Percentiles rank a stretch among this genome's conserved stretches.
Evolutionary conservation across 1,140 invertebrate genomes (phyloP).

Genomic region (Bilobella aurantiaca): DNA sequence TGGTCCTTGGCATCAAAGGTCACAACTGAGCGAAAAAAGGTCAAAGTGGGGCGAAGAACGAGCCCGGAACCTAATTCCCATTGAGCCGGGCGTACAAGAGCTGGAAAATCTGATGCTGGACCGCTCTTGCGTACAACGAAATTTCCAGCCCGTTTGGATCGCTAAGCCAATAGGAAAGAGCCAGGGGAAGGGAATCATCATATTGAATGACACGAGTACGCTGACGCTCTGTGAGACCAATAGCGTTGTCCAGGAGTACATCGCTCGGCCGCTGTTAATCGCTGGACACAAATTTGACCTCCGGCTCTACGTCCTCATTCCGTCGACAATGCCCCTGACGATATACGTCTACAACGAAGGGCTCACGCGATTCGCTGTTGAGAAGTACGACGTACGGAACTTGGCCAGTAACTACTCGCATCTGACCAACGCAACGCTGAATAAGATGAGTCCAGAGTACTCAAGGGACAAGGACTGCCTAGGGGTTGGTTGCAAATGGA

Average conservation of each 20-base stretch:
- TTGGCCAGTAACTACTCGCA: constrained; percentile 77
- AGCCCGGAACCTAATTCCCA: background rate
- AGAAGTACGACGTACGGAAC: constrained; percentile 71
- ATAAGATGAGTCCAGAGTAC: constrained; percentile 66
- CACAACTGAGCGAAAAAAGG: background rate
- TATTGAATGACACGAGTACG: constrained; percentile 67
- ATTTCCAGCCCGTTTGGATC: constrained; percentile 55
- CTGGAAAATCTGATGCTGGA: background rate
- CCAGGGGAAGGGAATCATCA: constrained; percentile 68
- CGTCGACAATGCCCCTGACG: constrained; percentile 66
- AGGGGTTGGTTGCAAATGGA: constrained; percentile 67
- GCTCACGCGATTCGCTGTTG: constrained; percentile 69
- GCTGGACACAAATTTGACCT: constrained; percentile 81
- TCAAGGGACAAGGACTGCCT: constrained; percentile 66
- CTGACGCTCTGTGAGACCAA: constrained; percentile 52
- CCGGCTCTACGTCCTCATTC: constrained; percentile 71
- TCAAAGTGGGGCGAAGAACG: background rate
- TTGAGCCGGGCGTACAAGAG: background rate
- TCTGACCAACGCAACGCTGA: constrained; percentile 77
- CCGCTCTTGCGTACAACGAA: background rate
- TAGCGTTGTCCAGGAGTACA: constrained; percentile 63
- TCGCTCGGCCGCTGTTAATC: constrained; percentile 71
- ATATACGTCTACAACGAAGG: constrained; percentile 74
- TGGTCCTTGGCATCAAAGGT: background rate
- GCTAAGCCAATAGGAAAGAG: constrained; percentile 75